These are phyloP conservation scores for Drosophila leontia DNA, from an alignment of 1,140 invertebrate genomes.

Conservation along the genomic window DNA sequence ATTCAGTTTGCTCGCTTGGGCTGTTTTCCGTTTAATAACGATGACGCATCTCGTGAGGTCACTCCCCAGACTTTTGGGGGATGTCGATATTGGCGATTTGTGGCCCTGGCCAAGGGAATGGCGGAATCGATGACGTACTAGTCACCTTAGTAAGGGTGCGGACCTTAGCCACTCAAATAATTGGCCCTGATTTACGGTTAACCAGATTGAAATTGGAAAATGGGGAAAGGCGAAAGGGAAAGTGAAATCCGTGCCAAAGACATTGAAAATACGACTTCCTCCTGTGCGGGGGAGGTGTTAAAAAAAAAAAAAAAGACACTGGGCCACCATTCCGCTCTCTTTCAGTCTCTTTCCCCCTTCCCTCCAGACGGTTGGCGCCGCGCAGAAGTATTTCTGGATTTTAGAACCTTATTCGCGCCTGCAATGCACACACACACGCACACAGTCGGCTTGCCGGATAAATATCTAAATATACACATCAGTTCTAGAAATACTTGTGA, in stretches of 20 bases:
- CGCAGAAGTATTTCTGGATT: constrained; percentile 37
- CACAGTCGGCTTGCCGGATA: constrained; percentile 1
- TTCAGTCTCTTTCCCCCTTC: background rate
- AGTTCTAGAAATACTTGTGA: constrained; percentile 46
- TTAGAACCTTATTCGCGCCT: constrained; percentile 30
- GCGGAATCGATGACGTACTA: constrained; percentile 62
- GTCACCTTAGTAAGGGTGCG: constrained; percentile 31
- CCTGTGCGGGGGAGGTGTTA: constrained; percentile 9
- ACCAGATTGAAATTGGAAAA: constrained; percentile 14
- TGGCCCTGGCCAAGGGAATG: constrained; percentile 28
- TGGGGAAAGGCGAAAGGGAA: constrained; percentile 25
- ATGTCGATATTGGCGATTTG: constrained; percentile 45
- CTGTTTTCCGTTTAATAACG: constrained; percentile 62
- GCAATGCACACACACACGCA: constrained; percentile 32
- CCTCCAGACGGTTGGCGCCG: background rate
- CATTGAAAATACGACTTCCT: constrained; percentile 69
- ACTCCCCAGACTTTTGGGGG: constrained; percentile 43
- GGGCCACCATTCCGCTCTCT: background rate
- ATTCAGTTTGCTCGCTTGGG: constrained; percentile 29
- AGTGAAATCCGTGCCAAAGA: constrained; percentile 40
- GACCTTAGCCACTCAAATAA: constrained; percentile 36
- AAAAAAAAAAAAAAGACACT: background rate
- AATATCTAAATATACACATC: constrained; percentile 47
- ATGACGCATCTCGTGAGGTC: constrained; percentile 78
- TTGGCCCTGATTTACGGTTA: constrained; percentile 66